Percentiles rank a stretch among this genome's conserved stretches.
Conservation (phyloP, 2,113 vertebrate genomes). For the Sander vitreus region DNA sequence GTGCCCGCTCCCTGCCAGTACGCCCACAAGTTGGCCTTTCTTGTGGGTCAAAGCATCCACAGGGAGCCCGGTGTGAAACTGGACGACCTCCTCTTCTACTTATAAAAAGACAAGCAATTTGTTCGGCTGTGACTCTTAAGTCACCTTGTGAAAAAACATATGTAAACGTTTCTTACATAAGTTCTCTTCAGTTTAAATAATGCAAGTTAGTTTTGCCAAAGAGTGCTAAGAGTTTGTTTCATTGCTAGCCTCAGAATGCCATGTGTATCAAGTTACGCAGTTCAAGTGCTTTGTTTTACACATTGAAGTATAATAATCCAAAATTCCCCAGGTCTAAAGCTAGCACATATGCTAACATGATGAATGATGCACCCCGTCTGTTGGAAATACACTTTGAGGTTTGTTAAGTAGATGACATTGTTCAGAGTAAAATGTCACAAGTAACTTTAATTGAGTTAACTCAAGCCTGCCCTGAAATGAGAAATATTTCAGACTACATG, state of each 20-base stretch:
- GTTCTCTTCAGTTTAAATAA: neutral
- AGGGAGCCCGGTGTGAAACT: conserved; percentile 86
- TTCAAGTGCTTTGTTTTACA: neutral
- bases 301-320: neutral
- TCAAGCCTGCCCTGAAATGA: neutral
- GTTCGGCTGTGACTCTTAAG: neutral
- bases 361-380: neutral
- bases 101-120: conserved; percentile 72
- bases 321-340: neutral
- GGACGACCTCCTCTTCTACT: conserved; percentile 91
- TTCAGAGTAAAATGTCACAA: neutral
- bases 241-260: neutral
- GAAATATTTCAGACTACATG: neutral
- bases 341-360: neutral
- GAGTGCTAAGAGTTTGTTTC: neutral
- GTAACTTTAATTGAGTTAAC: neutral
- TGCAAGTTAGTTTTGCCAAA: neutral
- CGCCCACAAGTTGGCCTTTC: conserved; percentile 95
- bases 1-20: conserved; percentile 98
- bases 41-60: conserved; percentile 95
- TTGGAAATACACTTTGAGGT: neutral
- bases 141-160: neutral
- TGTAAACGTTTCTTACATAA: neutral
- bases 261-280: conserved; percentile 8
- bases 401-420: neutral